phyloP scores from a whole-genome alignment of 2,113 vertebrate species.

The Channa maculata region DNA sequence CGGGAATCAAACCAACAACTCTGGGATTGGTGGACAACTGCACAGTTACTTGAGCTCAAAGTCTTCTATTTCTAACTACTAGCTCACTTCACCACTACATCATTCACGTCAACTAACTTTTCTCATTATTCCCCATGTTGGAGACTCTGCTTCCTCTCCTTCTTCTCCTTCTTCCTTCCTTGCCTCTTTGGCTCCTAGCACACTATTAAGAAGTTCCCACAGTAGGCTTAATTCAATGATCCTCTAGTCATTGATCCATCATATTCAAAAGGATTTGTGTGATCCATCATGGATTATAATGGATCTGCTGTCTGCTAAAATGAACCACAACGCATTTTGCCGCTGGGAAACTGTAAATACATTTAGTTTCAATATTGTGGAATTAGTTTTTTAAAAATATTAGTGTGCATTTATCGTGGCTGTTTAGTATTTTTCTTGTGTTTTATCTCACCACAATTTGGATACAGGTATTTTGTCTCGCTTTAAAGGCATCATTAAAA shows the following conservation, averaged over 20 bases:
- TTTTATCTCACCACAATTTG: background rate
- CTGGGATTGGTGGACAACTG: too few species aligned
- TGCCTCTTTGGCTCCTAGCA: conserved; percentile 54
- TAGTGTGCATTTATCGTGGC: conserved; percentile 7
- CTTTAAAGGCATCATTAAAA: conserved; percentile 10
- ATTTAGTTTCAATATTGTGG: conserved; percentile 23
- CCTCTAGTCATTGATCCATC: conserved; percentile 39
- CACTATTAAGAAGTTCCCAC: conserved; percentile 66
- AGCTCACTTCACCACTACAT: conserved; percentile 56
- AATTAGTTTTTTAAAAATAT: conserved; percentile 20
- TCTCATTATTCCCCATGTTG: conserved; percentile 50
- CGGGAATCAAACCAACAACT: too few species aligned
- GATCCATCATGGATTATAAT: conserved; percentile 22
- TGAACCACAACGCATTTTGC: conserved; percentile 1
- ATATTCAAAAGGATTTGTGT: conserved; percentile 24
- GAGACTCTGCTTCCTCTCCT: conserved; percentile 33
- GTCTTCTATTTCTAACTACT: conserved; percentile 41
- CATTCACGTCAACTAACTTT: conserved; percentile 55
- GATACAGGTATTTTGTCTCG: background rate
- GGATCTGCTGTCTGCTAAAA: conserved; percentile 35
- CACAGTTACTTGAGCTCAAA: conserved; percentile 56
- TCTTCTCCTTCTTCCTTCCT: conserved; percentile 39
- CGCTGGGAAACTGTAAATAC: conserved; percentile 6
- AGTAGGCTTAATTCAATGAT: conserved; percentile 52
- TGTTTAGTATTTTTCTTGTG: too few species aligned